phyloP scores from a whole-genome alignment of 2,113 vertebrate species.

The Serilophus lunatus region DNA sequence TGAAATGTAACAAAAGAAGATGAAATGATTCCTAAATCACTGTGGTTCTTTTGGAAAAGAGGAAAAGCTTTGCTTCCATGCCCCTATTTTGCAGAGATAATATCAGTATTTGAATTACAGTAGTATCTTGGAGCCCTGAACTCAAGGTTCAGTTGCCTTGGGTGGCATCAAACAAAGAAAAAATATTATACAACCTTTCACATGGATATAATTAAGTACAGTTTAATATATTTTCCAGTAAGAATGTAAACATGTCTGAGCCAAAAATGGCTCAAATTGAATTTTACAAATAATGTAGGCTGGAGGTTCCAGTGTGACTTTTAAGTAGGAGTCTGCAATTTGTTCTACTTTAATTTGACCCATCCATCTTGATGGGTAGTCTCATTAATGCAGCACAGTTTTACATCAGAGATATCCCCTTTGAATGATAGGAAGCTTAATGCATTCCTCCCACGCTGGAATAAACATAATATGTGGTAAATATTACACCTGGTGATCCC shows the following conservation, averaged over 20 bases:
- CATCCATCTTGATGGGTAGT: slow-evolving; percentile 15
- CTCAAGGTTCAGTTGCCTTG: not conserved
- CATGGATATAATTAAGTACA: not conserved
- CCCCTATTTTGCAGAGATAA: not conserved
- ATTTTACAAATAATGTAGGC: not conserved
- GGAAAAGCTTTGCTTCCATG: not conserved
- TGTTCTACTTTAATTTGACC: slow-evolving; percentile 42
- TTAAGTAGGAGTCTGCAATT: slow-evolving; percentile 35
- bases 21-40: slow-evolving; percentile 3
- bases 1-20: slow-evolving; percentile 14
- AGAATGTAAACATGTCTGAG: slow-evolving; percentile 3
- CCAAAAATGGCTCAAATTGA: not conserved
- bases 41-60: not conserved
- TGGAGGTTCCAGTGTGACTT: slow-evolving; percentile 11
- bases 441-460: slow-evolving; percentile 12
- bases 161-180: not conserved
- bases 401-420: slow-evolving; percentile 18
- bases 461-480: slow-evolving; percentile 33
- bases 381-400: slow-evolving; percentile 14
- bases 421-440: not conserved
- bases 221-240: not conserved
- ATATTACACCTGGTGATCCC: slow-evolving; percentile 29
- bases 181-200: not conserved
- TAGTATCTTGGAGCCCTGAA: not conserved
- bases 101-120: not conserved